These are phyloP conservation scores for Trachurus trachurus DNA, from an alignment of 2,797 vertebrate genomes.

Conservation along the genomic window DNA sequence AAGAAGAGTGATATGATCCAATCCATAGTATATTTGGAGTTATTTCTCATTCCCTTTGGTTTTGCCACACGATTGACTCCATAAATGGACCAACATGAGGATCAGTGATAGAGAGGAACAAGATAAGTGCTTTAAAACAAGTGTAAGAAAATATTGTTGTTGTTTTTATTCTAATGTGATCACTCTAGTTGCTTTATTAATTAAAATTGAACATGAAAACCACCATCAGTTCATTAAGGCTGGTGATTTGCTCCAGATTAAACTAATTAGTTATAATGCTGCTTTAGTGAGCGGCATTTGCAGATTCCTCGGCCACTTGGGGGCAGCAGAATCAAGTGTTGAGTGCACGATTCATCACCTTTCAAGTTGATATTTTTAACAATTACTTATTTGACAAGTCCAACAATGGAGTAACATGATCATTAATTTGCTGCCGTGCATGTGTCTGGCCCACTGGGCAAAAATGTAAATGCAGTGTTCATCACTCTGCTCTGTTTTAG, in stretches of 20 bases:
- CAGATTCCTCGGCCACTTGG: neutral
- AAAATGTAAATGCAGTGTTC: neutral
- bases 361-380: neutral
- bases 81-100: slow-evolving; percentile 15
- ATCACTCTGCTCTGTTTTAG: neutral
- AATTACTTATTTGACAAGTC: neutral
- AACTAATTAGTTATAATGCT: neutral
- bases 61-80: slow-evolving; percentile 48
- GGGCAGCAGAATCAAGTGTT: neutral
- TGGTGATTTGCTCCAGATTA: neutral
- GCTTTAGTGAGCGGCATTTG: neutral
- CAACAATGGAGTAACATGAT: neutral
- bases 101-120: neutral
- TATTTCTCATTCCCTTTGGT: slow-evolving; percentile 34
- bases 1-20: neutral
- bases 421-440: neutral
- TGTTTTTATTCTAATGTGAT: too few relatives aligned
- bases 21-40: neutral
- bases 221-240: neutral
- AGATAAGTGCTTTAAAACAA: neutral
- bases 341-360: neutral
- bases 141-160: neutral
- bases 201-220: neutral
- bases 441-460: neutral
- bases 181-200: neutral